Conservation (phyloP, 2,797 vertebrate species). For the Petrocephalus sullivani region DNA sequence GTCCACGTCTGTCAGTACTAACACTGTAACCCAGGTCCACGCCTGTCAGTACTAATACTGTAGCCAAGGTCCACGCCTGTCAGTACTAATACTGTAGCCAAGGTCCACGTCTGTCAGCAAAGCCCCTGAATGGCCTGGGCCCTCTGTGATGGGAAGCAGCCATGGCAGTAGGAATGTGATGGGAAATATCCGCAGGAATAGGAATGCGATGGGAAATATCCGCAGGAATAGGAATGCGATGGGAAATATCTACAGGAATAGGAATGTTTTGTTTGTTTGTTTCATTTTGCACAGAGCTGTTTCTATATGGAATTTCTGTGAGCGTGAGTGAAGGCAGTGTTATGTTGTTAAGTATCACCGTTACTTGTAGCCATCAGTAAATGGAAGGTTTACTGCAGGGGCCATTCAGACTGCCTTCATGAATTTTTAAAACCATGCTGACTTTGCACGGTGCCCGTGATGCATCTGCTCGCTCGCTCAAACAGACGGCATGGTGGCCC, state of each 20-base stretch:
- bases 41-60: too few relatives aligned
- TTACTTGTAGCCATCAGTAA: background rate
- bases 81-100: background rate
- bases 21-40: background rate
- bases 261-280: background rate
- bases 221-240: background rate
- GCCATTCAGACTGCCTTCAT: constrained; percentile 5
- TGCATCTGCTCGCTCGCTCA: background rate
- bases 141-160: background rate
- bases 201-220: background rate
- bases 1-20: background rate
- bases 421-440: background rate
- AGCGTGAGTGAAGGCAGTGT: background rate
- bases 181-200: background rate
- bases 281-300: background rate
- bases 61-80: background rate
- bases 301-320: background rate
- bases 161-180: too few relatives aligned
- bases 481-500: background rate
- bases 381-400: background rate
- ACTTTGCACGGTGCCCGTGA: background rate
- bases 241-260: background rate
- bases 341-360: background rate
- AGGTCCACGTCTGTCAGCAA: background rate
- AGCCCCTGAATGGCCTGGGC: background rate